A percentile compares a stretch with the other conserved stretches of the same genome.
phyloP scores from a whole-genome alignment of 2,888 invertebrate genomes.

The Psococerastis gibbosa region DNA sequence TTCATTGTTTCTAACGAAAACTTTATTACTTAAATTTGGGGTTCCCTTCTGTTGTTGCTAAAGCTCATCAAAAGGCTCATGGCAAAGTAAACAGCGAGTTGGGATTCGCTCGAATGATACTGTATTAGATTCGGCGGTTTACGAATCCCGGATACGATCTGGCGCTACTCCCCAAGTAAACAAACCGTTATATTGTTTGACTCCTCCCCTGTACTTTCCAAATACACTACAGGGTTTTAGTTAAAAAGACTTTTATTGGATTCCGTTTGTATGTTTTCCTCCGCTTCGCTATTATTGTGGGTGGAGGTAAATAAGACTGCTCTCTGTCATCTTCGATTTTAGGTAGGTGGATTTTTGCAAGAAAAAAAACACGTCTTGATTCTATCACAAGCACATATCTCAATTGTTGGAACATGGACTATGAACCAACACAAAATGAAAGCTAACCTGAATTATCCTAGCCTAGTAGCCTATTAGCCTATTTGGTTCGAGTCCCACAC shows the following conservation, averaged over 20 bases:
- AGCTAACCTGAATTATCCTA: too few relatives aligned
- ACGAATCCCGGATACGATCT: not conserved
- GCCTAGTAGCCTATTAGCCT: too few relatives aligned
- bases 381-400: too few relatives aligned
- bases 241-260: not conserved
- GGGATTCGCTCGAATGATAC: not conserved
- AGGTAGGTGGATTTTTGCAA: too few relatives aligned
- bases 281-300: not conserved
- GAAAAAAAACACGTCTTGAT: too few relatives aligned
- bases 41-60: not conserved
- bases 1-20: too few relatives aligned
- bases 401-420: too few relatives aligned
- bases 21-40: not conserved
- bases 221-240: not conserved
- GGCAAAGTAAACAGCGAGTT: not conserved
- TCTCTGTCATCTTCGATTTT: too few relatives aligned
- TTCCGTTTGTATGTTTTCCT: not conserved
- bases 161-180: not conserved
- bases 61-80: not conserved
- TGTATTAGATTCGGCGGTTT: not conserved
- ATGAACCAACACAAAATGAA: too few relatives aligned
- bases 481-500: too few relatives aligned
- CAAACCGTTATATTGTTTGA: not conserved
- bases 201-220: not conserved
- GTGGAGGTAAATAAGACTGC: too few relatives aligned